A percentile compares a stretch with the other conserved stretches of the same genome.
These are phyloP conservation scores for Apeira syringaria DNA, from an alignment of 2,888 invertebrate genomes.

Conservation along the genomic window DNA sequence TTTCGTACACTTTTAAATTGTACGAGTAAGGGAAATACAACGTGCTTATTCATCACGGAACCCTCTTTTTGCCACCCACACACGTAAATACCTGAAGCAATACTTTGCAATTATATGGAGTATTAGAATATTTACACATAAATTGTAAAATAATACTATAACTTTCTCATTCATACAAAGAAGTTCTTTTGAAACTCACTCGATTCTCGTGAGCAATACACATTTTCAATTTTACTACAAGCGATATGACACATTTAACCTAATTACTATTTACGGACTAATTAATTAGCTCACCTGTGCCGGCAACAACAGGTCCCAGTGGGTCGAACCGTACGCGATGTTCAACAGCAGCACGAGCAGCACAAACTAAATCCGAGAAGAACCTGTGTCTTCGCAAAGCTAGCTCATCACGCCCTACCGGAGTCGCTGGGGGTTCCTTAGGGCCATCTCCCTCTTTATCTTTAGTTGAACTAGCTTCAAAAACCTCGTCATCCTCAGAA, in stretches of 20 bases:
- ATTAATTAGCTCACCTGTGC: constrained; percentile 72
- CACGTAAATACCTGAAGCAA: no score
- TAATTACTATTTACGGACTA: constrained; percentile 5
- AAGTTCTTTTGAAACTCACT: no score
- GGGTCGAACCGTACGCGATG: constrained; percentile 91
- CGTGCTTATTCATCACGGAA: neutral
- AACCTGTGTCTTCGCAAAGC: constrained; percentile 90
- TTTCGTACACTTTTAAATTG: constrained; percentile 28
- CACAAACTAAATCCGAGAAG: constrained; percentile 90
- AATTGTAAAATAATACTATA: no score
- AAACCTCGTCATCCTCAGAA: constrained; percentile 85
- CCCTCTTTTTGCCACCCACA: no score
- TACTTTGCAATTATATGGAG: no score
- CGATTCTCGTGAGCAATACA: constrained; percentile 8
- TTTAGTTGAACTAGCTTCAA: constrained; percentile 71
- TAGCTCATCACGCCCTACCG: constrained; percentile 90
- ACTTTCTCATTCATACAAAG: no score
- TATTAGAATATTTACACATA: no score
- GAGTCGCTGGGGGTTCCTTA: constrained; percentile 88
- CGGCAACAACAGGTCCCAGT: constrained; percentile 86
- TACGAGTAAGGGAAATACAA: neutral
- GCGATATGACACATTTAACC: constrained; percentile 1
- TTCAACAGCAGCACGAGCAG: constrained; percentile 88
- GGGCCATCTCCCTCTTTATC: constrained; percentile 76
- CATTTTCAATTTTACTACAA: constrained; percentile 8